These are phyloP conservation scores for Falco peregrinus DNA, from an alignment of 2,797 vertebrate genomes.

Conservation along the genomic window DNA sequence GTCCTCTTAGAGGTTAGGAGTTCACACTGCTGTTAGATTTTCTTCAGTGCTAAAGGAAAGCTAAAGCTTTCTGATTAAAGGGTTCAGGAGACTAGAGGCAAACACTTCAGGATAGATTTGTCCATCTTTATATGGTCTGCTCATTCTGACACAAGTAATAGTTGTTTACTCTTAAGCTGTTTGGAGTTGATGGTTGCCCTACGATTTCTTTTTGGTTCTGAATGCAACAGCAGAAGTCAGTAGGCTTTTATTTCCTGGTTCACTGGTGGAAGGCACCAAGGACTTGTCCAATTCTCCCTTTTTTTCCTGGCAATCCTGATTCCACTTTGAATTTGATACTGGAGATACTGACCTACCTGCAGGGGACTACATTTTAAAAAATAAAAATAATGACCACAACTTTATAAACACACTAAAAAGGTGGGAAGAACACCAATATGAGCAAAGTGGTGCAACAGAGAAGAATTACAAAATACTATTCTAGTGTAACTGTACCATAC, in stretches of 20 bases:
- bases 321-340: conserved; percentile 62
- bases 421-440: background rate
- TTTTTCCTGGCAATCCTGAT: conserved; percentile 54
- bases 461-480: background rate
- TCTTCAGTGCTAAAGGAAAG: conserved; percentile 33
- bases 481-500: background rate
- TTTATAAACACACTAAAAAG: background rate
- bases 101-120: background rate
- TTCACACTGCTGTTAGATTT: conserved; percentile 38
- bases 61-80: conserved; percentile 40
- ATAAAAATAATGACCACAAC: background rate
- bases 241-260: conserved; percentile 28
- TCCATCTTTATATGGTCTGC: background rate
- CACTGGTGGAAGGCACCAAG: conserved; percentile 20
- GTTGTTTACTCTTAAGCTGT: background rate
- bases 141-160: conserved; percentile 31
- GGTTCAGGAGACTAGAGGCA: background rate
- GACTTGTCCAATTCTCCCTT: conserved; percentile 59
- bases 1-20: conserved; percentile 35
- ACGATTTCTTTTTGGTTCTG: conserved; percentile 71
- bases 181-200: background rate
- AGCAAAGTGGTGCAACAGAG: background rate
- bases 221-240: conserved; percentile 45
- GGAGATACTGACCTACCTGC: conserved; percentile 60
- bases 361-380: conserved; percentile 68